Evolutionary conservation across 2,113 vertebrate species (phyloP), one percentile per base, ranked within the genome.

Genomic region (Murina feae): DNA sequence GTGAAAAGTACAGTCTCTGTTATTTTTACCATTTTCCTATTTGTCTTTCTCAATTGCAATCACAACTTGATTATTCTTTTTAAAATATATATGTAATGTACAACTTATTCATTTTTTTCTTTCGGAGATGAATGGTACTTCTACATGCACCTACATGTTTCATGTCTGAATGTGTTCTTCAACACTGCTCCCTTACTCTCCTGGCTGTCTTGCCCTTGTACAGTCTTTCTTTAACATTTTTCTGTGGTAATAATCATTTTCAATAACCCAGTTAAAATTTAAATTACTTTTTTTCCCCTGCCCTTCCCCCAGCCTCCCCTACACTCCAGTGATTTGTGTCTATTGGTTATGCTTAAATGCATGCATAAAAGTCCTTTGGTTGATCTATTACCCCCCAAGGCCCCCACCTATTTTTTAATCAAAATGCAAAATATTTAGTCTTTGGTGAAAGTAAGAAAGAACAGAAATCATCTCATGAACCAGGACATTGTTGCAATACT

Each of bases 401-500:
- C n/a, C n/a, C n/a, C n/a, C n/a, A n/a, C n/a, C n/a, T n/a, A n/a
- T n/a, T n/a, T 93, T 79, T 95, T 75, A 79, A 23, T 8, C 6
- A 49, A 44, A 65, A 51, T 88, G 23, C 13, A 93, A 53, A 87
- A 47, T 37, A 91, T 28, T 74, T 42, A 83, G 11, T 17, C 47
- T 91, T 39, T 85, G 30, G 60, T 35, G 6, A 47, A 92, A 80
- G n/a, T n/a, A n/a, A n/a, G 30, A 69, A 93, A 88, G 13, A 55
- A 20, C 35, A 84, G 69, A 90, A 90, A 51, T 74, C n/a, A n/a
- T n/a, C 44, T 55, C 44, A 86, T 63, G 35, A 74, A 1, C 32
- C 32, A 66, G 8, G 32, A 44, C 12, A 51, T 53, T 47, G 32
- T 25, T 76, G 21, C 0, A 42, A 14, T 94, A 98, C 98, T 98